Conservation (phyloP, 2,797 vertebrate species). For the Cryptoblepharus egeriae region DNA sequence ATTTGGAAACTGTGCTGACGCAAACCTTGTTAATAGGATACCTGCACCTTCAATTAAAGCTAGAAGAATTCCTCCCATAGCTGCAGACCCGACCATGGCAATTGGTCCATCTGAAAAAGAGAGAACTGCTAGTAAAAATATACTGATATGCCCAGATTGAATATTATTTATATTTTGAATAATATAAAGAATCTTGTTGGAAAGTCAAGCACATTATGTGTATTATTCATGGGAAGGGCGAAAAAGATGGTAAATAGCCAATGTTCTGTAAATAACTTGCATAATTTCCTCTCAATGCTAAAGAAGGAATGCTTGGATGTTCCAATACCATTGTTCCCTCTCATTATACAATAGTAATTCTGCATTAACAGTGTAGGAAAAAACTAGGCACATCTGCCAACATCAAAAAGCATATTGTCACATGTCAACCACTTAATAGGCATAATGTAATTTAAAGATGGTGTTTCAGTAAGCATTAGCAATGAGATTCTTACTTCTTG, state of each 20-base stretch:
- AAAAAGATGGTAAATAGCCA: too few relatives aligned
- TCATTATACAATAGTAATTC: background rate
- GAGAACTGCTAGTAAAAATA: constrained; percentile 20
- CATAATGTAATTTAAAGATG: background rate
- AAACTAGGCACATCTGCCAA: too few relatives aligned
- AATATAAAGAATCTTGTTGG: background rate
- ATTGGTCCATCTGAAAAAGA: constrained; percentile 87
- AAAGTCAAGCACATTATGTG: background rate
- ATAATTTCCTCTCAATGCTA: too few relatives aligned
- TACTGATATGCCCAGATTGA: background rate
- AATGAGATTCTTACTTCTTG: constrained; percentile 89
- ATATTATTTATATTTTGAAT: background rate
- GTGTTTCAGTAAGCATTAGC: background rate
- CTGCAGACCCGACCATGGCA: constrained; percentile 96
- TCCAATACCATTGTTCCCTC: background rate
- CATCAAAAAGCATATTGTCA: background rate
- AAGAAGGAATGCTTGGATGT: background rate
- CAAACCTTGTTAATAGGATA: constrained; percentile 93
- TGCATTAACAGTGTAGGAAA: background rate
- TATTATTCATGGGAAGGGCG: background rate
- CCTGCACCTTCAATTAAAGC: constrained; percentile 97
- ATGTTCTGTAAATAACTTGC: too few relatives aligned
- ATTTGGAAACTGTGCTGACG: constrained; percentile 91
- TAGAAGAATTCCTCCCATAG: constrained; percentile 95
- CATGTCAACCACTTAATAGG: background rate